Percentiles rank a stretch among this genome's conserved stretches.
phyloP scores from a whole-genome alignment of 2,888 invertebrate species.

The Metacarcinus magister region DNA sequence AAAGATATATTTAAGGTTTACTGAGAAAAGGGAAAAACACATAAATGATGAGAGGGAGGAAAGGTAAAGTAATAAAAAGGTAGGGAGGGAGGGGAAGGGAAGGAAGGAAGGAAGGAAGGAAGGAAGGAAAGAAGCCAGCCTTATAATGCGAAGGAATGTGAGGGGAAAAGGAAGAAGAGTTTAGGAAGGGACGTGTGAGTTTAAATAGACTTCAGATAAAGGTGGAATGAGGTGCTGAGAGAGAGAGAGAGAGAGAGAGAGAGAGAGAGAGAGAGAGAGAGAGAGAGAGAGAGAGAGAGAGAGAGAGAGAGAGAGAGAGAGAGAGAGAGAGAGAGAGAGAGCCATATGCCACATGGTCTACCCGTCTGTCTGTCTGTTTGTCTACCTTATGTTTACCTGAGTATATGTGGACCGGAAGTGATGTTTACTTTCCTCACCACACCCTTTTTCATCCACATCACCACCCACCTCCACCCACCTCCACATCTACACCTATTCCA shows the following conservation, averaged over 20 bases:
- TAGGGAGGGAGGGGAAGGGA: background rate
- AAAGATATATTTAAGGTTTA: too few relatives aligned
- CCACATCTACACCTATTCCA: background rate
- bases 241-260: constrained; percentile 18
- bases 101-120: background rate
- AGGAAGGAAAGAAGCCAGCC: background rate
- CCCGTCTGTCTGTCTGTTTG: background rate
- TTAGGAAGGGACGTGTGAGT: background rate
- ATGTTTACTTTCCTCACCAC: background rate
- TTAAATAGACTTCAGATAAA: constrained; percentile 1
- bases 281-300: constrained; percentile 26
- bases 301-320: constrained; percentile 15
- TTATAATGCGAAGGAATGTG: background rate
- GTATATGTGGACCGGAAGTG: background rate
- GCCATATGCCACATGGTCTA: background rate
- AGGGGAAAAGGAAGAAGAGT: background rate
- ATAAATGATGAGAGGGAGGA: too few relatives aligned
- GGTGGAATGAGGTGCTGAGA: constrained; percentile 1
- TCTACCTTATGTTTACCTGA: background rate
- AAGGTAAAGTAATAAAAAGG: too few relatives aligned
- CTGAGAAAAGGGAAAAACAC: too few relatives aligned
- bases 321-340: constrained; percentile 14
- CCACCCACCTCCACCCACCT: too few relatives aligned
- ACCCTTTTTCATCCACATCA: background rate
- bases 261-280: constrained; percentile 37